These are phyloP conservation scores for Caenorhabditis inopinata DNA, from an alignment of 1,140 invertebrate genomes.

Conservation along the genomic window DNA sequence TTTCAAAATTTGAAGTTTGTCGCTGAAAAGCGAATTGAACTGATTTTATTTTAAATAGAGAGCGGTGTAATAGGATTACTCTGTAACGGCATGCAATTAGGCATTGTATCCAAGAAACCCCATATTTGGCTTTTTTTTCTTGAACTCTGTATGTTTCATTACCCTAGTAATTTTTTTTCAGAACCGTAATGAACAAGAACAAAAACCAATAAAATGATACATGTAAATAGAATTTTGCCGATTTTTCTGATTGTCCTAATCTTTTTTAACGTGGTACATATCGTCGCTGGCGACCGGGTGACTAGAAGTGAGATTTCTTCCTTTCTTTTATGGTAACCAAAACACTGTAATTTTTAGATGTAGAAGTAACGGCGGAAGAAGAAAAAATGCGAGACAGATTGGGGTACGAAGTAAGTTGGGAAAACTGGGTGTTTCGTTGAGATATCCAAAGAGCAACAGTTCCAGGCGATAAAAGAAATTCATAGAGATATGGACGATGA, in stretches of 20 bases:
- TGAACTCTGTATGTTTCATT: no score
- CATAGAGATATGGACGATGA: constrained; percentile 69
- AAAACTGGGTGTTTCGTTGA: no score
- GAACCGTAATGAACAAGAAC: constrained; percentile 5
- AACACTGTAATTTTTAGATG: constrained; percentile 50
- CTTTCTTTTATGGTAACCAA: background rate
- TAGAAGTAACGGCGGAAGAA: constrained; percentile 62
- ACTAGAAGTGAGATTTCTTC: background rate
- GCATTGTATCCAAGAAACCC: no score
- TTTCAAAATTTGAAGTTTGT: no score
- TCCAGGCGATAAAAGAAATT: constrained; percentile 66
- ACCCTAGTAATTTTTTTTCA: background rate
- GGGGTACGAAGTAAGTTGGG: constrained; percentile 60
- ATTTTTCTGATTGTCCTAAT: background rate
- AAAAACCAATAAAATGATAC: background rate
- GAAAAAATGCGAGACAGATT: constrained; percentile 66
- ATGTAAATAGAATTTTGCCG: background rate
- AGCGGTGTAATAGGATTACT: no score
- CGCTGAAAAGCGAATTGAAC: no score
- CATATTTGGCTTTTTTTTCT: background rate
- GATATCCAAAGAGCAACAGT: no score
- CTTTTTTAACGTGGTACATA: background rate
- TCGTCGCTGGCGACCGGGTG: background rate
- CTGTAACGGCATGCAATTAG: no score
- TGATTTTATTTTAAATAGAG: no score